Conservation (phyloP, 2,797 vertebrate species). For the Pelodytes ibericus region DNA sequence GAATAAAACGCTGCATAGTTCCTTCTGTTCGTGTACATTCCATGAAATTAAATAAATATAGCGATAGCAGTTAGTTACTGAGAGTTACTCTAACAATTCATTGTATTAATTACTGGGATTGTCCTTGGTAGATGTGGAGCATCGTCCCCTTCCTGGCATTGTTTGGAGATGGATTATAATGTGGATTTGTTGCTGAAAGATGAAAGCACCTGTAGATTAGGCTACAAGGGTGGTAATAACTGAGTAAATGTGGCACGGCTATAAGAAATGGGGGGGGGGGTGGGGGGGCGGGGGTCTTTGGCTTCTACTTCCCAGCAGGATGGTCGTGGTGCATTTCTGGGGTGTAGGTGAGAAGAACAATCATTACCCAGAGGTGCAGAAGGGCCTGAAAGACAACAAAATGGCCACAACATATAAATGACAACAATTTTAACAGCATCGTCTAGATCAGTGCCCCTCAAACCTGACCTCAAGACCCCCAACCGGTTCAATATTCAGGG, state of each 20-base stretch:
- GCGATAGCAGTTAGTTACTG: not conserved
- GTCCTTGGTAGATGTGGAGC: not conserved
- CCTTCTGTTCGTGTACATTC: not conserved
- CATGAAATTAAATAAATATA: not conserved
- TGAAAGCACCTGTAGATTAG: not conserved
- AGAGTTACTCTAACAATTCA: not conserved
- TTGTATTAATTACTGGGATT: too few species aligned
- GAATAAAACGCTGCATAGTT: not conserved
- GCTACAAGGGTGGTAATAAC: not conserved
- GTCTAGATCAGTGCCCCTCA: too few species aligned
- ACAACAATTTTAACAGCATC: too few species aligned
- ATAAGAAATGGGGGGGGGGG: not conserved
- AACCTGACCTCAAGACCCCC: too few species aligned
- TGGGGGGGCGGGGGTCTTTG: too few species aligned
- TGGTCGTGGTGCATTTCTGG: constrained; percentile 89
- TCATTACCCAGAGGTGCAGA: constrained; percentile 98
- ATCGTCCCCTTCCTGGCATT: not conserved
- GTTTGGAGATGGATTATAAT: not conserved
- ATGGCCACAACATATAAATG: not conserved
- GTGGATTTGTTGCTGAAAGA: not conserved
- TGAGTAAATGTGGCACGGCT: not conserved
- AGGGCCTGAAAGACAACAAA: constrained; percentile 76
- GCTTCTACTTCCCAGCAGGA: constrained; percentile 80
- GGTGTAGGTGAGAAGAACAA: constrained; percentile 94
- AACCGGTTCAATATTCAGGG: too few species aligned